Evolutionary conservation across 2,797 vertebrate species (phyloP), one percentile per base, ranked within the genome.

Genomic region (Propithecus deckenii): DNA sequence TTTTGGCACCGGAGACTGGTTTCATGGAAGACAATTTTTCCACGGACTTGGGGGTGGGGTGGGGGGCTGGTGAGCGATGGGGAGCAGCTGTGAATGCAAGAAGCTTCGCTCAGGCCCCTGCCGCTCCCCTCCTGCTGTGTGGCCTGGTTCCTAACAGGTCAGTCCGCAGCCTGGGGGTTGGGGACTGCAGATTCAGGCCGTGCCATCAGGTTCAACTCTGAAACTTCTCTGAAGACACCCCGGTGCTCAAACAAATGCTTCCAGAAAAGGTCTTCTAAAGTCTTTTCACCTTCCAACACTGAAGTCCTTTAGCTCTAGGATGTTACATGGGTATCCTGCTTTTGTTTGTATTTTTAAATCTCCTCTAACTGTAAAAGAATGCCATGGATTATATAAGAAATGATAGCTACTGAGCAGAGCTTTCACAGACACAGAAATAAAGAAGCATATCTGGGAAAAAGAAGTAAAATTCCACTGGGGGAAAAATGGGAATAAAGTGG

Each of bases 381-480:
- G 22, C 32, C 65, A 41, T 28, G 28, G 57, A 12, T 43, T 67
- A 79, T 48, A 1, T 78, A 88, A 90, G 78, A 55, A 83, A 22
- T 17, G 15, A 7, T 1, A 61, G 32, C 48, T 46, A 78, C 43
- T 18, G 74, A 89, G 48, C 32, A 52, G 61, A n/a, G 7, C 38
- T 74, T 25, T 88, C 88, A 30, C 6, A 17, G 50, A 46, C 43
- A 91, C 13, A 1, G 18, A 67, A 35, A 48, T 84, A 76, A 76
- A 89, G 59, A 46, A 69, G 18, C 13, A 65, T 30, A 90, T 28
- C n/a, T 57, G 63, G n/a, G 83, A 79, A 48, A 13, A 32, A 80
- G 74, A 25, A 46, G 92, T 72, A 72, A 95, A 91, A 91, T 91
- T 87, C 80, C 91, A 92, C n/a, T 74, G 13, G 30, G 71, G 46